Percentiles rank a stretch among this genome's conserved stretches.
These are phyloP conservation scores for Eupithecia inturbata DNA, from an alignment of 2,888 invertebrate genomes.

Conservation along the genomic window DNA sequence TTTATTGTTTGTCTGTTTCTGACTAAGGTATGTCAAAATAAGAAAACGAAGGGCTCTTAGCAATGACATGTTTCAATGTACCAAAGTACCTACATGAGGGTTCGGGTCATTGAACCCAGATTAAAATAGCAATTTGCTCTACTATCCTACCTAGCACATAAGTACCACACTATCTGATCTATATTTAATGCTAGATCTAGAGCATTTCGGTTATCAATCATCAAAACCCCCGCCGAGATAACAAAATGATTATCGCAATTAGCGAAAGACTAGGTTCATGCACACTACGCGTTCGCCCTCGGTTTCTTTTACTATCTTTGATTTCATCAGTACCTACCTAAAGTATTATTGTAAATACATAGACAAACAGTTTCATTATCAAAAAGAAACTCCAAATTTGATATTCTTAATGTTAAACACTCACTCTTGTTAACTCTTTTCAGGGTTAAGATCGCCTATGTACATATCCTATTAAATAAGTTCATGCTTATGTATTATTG, in stretches of 20 bases:
- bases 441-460: too few species aligned
- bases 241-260: not conserved
- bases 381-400: too few species aligned
- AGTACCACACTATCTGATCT: constrained; percentile 1
- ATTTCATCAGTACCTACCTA: too few species aligned
- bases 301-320: too few species aligned
- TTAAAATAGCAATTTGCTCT: constrained; percentile 19
- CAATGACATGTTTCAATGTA: not conserved
- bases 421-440: too few species aligned
- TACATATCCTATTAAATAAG: too few species aligned
- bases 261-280: not conserved
- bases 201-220: constrained; percentile 22
- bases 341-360: too few species aligned
- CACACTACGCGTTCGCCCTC: too few species aligned
- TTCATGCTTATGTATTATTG: too few species aligned
- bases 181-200: constrained; percentile 11
- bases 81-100: not conserved
- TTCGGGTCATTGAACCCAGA: constrained; percentile 25
- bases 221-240: constrained; percentile 28
- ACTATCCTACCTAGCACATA: not conserved
- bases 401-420: too few species aligned
- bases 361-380: too few species aligned
- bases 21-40: not conserved
- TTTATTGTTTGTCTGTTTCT: not conserved
- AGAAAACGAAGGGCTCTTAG: not conserved